A percentile compares a stretch with the other conserved stretches of the same genome.
Evolutionary conservation across 2,888 invertebrate species (phyloP).

Genomic region (Galerucella calmariensis): DNA sequence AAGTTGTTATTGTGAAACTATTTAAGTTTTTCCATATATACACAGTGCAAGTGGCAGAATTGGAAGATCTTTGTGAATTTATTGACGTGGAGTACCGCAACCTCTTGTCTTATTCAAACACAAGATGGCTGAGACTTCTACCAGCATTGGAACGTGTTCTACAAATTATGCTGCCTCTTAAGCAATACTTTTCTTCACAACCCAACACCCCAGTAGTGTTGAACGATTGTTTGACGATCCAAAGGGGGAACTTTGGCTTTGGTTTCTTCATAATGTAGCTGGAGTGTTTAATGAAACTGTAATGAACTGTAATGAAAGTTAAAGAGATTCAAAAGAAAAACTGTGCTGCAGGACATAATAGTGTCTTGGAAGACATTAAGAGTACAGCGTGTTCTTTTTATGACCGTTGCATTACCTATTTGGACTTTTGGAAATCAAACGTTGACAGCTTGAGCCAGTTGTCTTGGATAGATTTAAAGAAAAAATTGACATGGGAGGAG

Average conservation of each 20-base stretch:
- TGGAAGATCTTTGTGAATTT: too few relatives aligned
- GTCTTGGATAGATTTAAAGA: too few relatives aligned
- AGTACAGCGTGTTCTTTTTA: neutral
- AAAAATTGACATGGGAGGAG: too few relatives aligned
- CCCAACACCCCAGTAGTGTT: neutral
- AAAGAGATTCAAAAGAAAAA: too few relatives aligned
- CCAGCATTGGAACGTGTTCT: too few relatives aligned
- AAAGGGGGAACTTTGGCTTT: neutral
- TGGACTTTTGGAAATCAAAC: neutral
- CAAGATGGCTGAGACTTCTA: too few relatives aligned
- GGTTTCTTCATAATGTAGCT: neutral
- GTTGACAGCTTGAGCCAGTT: neutral
- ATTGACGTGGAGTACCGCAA: too few relatives aligned
- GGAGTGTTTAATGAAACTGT: neutral
- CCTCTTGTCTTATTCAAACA: too few relatives aligned
- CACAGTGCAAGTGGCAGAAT: too few relatives aligned
- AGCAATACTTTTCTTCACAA: neutral
- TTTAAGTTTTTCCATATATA: too few relatives aligned
- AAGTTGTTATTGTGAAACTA: too few relatives aligned
- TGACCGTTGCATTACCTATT: neutral
- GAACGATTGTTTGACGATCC: neutral
- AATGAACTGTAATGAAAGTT: neutral
- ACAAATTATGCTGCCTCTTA: neutral
- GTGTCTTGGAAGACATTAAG: neutral
- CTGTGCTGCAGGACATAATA: too few relatives aligned